Evolutionary conservation across 2,888 invertebrate genomes (phyloP), one percentile per base, ranked within the genome.

Genomic region (Leucoptera coffeella): DNA sequence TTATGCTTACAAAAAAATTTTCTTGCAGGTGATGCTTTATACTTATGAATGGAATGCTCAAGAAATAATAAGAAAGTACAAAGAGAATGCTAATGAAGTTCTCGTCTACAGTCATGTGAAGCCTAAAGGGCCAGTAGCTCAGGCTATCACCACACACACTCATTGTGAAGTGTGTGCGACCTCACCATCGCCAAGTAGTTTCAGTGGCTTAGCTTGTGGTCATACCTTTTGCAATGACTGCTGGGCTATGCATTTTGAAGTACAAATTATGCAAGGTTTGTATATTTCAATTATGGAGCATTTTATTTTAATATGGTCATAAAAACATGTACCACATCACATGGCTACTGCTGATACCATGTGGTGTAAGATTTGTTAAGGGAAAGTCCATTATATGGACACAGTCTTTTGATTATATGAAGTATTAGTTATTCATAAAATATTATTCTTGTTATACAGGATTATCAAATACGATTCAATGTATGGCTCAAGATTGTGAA

Each of bases 201-300:
- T 89, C 50, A 81, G 82, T 50, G 80, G 82, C 29, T 73, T 96
- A 33, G 79, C 86, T 10, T 97, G 96, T 67, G 84, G 86, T 12
- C 96, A 99, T 64, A 78, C 80, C 34, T 99, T 95, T 60, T 99
- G 99, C 59, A 85, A 84, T 56, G 88, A 90, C 36, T 99, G 99
- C 59, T 99, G 99, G 99, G 80, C 82, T 32, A 85, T 81, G 74
- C 92, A 94, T 74, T 92, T 96, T 60, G 92, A 95, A 76, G 87
- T 92, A 45, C 95, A 96, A 78, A 90, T 96, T 41, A 80, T 79
- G 59, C 89, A 90, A 69, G 90, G 92, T 60, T 25, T 26, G 5
- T 7, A 4, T 14, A 25, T 14, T 14, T 6, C 4, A 12, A 15
- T 10, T 15, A 10, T 9, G 14, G 12, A 5, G 11, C 4, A 23